Evolutionary conservation across 2,797 vertebrate genomes (phyloP).

Genomic region (Helostoma temminkii): DNA sequence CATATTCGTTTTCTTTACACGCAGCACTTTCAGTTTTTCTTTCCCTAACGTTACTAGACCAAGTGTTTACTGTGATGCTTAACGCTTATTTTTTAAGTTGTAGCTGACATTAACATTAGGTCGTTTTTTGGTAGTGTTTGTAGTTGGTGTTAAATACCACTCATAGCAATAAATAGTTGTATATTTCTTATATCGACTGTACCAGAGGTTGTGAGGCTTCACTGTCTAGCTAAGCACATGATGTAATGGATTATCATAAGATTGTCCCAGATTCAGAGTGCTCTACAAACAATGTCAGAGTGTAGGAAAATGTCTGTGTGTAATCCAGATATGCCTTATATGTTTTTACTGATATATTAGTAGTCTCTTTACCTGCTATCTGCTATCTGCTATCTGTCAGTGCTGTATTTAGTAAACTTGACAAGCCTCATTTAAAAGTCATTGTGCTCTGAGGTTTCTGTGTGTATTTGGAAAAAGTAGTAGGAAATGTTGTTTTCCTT

Average conservation of each 20-base stretch:
- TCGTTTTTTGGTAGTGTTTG: not conserved
- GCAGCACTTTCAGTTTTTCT: constrained; percentile 34
- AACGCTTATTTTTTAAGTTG: constrained; percentile 2
- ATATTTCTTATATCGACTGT: constrained; percentile 46
- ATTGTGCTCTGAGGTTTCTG: constrained; percentile 37
- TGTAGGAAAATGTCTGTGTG: constrained; percentile 38
- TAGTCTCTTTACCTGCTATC: constrained; percentile 37
- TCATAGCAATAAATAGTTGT: constrained; percentile 34
- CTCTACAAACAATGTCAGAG: constrained; percentile 71
- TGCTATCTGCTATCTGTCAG: constrained; percentile 32
- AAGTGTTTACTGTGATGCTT: not conserved
- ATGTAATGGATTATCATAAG: constrained; percentile 85
- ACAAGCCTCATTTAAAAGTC: constrained; percentile 47
- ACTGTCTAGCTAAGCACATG: constrained; percentile 74
- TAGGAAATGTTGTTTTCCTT: not conserved
- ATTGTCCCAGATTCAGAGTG: constrained; percentile 81
- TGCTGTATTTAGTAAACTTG: constrained; percentile 30
- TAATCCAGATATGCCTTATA: constrained; percentile 29
- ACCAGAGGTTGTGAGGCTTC: constrained; percentile 66
- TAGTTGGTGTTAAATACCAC: not conserved
- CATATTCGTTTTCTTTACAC: constrained; percentile 38
- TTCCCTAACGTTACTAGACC: not conserved
- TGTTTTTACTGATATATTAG: constrained; percentile 30
- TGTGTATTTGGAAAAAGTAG: constrained; percentile 30
- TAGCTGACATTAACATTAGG: not conserved